Base-by-base conservation (phyloP, 2,797 vertebrate genomes). In the Cephalopachus bancanus region DNA sequence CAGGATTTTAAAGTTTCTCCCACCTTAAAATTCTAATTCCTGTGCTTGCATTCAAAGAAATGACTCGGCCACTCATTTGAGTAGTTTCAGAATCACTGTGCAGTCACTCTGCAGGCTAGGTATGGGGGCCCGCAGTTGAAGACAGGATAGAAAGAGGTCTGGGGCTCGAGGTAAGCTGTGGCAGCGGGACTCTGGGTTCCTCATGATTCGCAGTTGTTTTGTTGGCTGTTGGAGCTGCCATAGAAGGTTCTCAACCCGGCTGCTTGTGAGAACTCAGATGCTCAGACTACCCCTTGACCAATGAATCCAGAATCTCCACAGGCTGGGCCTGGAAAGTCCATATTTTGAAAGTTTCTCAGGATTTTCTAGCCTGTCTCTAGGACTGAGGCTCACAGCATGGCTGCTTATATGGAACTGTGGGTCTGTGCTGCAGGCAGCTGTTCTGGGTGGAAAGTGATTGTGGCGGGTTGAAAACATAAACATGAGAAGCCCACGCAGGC, bases 31-130 rank as follows among this genome's bases (percentile, higher is more conserved):
- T 93, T 97, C 97, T 93, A 28, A 87, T 88, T 95, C 69, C 83
- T 57, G 65, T 19, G 28, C 28, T 92, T 91, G 89, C 62, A 83
- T 96, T 97, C 95, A 97, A 91, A 97, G 97, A 97, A 97, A 96
- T 72, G 88, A 90, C 51, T 65, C 22, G 51, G 20, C 88, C 91
- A 93, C 76, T 96, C 96, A 97, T 94, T 72, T 17, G 1, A 91
- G 14, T 71, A 97, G 97, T 97, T 97, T 97, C 97, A 79, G 83
- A 97, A 97, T 97, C 94, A 93, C 62, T 80, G 62, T 94, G 10
- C 44, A 10, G 33, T 89, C 17, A 6, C 76, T 69, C 53, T 10
- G 51, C 64, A 59, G 67, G 53, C 74, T 84, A 30, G 83, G 60
- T 94, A 81, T 19, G 6, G 86, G 86, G 91, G 60, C 79, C 76